Evolutionary conservation across 2,113 vertebrate species (phyloP).

Genomic region (Myotis davidii): DNA sequence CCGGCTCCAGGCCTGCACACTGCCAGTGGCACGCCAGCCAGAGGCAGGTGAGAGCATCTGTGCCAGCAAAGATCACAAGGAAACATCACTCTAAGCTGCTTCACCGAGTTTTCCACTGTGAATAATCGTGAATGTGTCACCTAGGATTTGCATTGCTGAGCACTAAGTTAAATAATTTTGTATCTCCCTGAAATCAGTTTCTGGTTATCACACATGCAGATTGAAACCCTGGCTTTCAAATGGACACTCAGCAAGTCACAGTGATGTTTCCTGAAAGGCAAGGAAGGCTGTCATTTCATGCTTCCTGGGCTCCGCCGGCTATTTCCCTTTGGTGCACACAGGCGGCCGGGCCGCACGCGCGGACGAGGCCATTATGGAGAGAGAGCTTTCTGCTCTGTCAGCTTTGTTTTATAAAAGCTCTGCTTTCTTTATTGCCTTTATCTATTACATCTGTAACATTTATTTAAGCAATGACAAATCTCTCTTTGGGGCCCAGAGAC

Average conservation of each 20-base stretch:
- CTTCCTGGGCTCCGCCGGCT: constrained; percentile 81
- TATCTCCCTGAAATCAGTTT: constrained; percentile 83
- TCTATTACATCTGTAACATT: constrained; percentile 85
- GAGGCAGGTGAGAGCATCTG: background rate
- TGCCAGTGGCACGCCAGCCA: rapidly evolving
- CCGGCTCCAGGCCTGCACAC: background rate
- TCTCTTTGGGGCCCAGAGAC: constrained; percentile 79
- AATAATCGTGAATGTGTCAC: constrained; percentile 52
- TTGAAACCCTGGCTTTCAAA: constrained; percentile 77
- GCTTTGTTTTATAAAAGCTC: constrained; percentile 82
- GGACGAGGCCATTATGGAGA: constrained; percentile 45
- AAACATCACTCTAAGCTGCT: background rate
- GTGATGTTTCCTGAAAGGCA: constrained; percentile 83
- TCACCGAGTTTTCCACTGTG: constrained; percentile 1
- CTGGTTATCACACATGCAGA: constrained; percentile 73
- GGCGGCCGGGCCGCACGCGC: background rate
- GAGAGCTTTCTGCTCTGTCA: constrained; percentile 83
- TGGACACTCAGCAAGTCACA: constrained; percentile 83
- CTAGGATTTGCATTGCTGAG: constrained; percentile 68
- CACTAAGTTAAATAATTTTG: constrained; percentile 74
- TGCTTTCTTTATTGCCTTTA: constrained; percentile 84
- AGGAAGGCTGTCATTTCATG: constrained; percentile 84
- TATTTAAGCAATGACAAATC: constrained; percentile 85
- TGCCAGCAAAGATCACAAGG: constrained; percentile 37
- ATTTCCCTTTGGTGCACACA: constrained; percentile 67